phyloP scores from a whole-genome alignment of 1,140 invertebrate species.

The Bombyx mandarina region DNA sequence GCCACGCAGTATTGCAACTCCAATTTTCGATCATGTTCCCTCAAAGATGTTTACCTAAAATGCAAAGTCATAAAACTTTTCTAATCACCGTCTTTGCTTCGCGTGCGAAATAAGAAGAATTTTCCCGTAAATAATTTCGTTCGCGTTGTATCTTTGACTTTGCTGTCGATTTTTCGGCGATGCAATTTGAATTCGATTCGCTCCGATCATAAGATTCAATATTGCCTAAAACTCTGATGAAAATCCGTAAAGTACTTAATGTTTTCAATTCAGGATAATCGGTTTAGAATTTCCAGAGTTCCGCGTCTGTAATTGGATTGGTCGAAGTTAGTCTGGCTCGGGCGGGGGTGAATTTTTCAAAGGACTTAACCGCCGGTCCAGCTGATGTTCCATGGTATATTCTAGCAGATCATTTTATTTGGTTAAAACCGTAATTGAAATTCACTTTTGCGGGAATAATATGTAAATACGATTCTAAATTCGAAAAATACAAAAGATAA shows the following conservation, averaged over 20 bases:
- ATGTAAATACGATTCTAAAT: too few relatives aligned
- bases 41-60: constrained; percentile 32
- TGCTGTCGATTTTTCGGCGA: constrained; percentile 26
- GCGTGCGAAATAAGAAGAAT: constrained; percentile 44
- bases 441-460: not conserved
- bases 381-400: constrained; percentile 15
- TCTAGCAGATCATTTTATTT: not conserved
- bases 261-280: constrained; percentile 70
- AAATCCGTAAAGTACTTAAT: constrained; percentile 65
- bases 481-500: too few relatives aligned
- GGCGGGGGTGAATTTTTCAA: constrained; percentile 47
- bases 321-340: constrained; percentile 30
- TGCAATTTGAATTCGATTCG: constrained; percentile 24
- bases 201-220: constrained; percentile 29
- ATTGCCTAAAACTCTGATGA: constrained; percentile 19
- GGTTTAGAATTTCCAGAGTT: constrained; percentile 68
- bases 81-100: constrained; percentile 43
- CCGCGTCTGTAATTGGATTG: constrained; percentile 63
- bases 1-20: not conserved
- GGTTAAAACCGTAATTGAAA: not conserved
- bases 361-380: constrained; percentile 21
- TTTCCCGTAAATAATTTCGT: constrained; percentile 59
- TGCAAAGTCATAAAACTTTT: constrained; percentile 56
- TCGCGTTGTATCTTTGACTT: constrained; percentile 61
- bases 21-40: constrained; percentile 19